A percentile compares a stretch with the other conserved stretches of the same genome.
Conservation (phyloP, 2,888 invertebrate species). For the Odiellus spinosus region DNA sequence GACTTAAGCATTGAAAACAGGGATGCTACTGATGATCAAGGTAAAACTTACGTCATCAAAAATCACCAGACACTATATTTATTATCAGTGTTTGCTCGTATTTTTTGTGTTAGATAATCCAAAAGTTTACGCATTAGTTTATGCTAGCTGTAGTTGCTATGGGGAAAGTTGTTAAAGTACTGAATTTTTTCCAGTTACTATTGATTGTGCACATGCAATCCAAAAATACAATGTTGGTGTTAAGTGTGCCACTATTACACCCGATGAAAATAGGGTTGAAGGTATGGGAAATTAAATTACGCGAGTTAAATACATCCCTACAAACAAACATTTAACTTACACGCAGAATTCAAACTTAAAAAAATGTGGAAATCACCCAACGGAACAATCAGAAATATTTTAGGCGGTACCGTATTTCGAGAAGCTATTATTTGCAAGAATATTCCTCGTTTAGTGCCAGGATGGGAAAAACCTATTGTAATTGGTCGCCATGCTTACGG, state of each 20-base stretch:
- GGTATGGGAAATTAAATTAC: conserved; percentile 24
- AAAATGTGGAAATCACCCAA: conserved; percentile 42
- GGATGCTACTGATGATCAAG: conserved; percentile 78
- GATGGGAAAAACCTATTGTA: conserved; percentile 92
- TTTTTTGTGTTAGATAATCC: not conserved
- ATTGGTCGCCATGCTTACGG: conserved; percentile 90
- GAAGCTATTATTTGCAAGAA: conserved; percentile 45
- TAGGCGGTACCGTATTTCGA: conserved; percentile 39
- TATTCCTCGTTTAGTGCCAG: conserved; percentile 82
- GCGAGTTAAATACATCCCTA: not conserved
- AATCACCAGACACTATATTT: too few species aligned
- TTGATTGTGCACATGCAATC: conserved; percentile 91
- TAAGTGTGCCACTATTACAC: conserved; percentile 95
- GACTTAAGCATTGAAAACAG: conserved; percentile 91
- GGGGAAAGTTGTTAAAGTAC: not conserved
- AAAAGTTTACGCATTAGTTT: not conserved
- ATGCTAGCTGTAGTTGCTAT: not conserved
- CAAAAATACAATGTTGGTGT: conserved; percentile 96
- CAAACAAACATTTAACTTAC: not conserved
- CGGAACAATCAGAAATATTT: conserved; percentile 40
- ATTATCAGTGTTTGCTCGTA: not conserved
- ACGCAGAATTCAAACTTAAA: conserved; percentile 38
- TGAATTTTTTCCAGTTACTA: conserved; percentile 46
- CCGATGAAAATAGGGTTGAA: conserved; percentile 88
- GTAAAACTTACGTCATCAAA: conserved; percentile 22